Conservation (phyloP, 2,797 vertebrate species). For the Helicolenus hilgendorfi region DNA sequence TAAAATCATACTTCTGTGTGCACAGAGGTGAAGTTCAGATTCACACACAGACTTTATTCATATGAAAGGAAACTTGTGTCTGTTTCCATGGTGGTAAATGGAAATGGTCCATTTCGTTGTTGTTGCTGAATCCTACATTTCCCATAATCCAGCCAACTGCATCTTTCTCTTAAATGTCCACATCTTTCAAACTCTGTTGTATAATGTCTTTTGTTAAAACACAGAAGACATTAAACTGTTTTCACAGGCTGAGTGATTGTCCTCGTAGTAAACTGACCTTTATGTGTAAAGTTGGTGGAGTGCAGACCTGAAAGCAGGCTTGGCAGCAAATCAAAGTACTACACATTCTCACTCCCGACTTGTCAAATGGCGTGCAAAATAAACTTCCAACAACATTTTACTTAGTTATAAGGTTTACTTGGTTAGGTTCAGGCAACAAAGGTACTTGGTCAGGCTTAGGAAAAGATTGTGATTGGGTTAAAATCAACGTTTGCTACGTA, state of each 20-base stretch:
- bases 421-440: too few relatives aligned
- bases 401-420: too few relatives aligned
- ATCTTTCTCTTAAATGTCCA: not conserved
- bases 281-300: not conserved
- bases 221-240: not conserved
- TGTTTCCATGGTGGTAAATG: constrained; percentile 71
- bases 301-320: too few relatives aligned
- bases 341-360: too few relatives aligned
- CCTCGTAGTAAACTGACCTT: not conserved
- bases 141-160: not conserved
- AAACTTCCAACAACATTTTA: too few relatives aligned
- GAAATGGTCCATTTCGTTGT: not conserved
- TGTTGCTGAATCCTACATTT: not conserved
- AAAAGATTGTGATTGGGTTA: too few relatives aligned
- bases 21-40: constrained; percentile 26
- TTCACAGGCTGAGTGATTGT: not conserved
- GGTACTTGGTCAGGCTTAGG: too few relatives aligned
- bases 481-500: too few relatives aligned
- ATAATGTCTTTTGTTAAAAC: not conserved
- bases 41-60: constrained; percentile 21
- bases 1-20: constrained; percentile 5
- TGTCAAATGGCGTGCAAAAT: too few relatives aligned
- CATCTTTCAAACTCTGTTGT: not conserved
- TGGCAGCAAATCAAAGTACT: too few relatives aligned
- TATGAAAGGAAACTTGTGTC: constrained; percentile 24